Percentiles rank a stretch among this genome's conserved stretches.
Evolutionary conservation across 2,113 vertebrate species (phyloP).

Genomic region (Lampris megalopsis): DNA sequence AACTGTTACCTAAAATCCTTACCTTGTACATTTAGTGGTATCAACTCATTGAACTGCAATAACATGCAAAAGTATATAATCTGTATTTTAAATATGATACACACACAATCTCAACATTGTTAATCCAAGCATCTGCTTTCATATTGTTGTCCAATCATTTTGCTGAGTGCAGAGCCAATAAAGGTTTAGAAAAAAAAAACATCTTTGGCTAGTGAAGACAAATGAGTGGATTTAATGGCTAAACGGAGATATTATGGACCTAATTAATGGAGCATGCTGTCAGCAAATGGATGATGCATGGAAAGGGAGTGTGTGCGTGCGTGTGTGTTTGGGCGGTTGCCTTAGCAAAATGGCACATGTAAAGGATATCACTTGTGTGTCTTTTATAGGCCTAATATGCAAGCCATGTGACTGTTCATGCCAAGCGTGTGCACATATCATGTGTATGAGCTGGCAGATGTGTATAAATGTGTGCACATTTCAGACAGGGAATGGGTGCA

Average conservation of each 20-base stretch:
- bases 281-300: not conserved
- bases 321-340: not conserved
- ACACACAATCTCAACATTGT: not conserved
- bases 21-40: conserved; percentile 58
- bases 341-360: not conserved
- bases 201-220: not conserved
- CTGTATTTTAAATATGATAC: not conserved
- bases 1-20: conserved; percentile 30
- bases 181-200: not conserved
- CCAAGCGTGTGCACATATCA: not conserved
- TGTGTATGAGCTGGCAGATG: not conserved
- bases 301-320: not conserved
- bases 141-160: not conserved
- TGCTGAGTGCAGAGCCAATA: not conserved
- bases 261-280: not conserved
- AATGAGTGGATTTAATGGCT: not conserved
- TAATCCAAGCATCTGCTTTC: no score
- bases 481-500: no score
- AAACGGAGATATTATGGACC: not conserved
- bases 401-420: not conserved
- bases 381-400: not conserved
- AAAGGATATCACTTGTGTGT: not conserved
- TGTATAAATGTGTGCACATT: conserved; percentile 5
- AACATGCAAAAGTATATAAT: conserved; percentile 44
- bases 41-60: conserved; percentile 60